phyloP scores from a whole-genome alignment of 2,888 invertebrate species.

The Ophion obscuratus region DNA sequence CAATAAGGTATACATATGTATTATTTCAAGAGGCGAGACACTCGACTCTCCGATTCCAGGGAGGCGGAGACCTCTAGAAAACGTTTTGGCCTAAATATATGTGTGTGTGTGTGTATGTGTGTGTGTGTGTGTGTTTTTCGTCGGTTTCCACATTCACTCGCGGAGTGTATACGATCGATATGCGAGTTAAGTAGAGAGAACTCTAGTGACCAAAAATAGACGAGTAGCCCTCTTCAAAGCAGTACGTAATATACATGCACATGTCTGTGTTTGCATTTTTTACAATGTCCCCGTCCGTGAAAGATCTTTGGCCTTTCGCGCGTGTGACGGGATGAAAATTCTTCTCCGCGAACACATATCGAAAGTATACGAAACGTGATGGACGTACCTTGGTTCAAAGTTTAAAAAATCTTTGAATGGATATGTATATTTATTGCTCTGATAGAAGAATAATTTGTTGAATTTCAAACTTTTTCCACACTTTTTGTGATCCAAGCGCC shows the following conservation, averaged over 20 bases:
- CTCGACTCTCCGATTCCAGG: slow-evolving; percentile 9
- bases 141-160: slow-evolving; percentile 8
- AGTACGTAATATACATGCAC: slow-evolving; percentile 17
- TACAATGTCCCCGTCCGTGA: slow-evolving; percentile 30
- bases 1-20: slow-evolving; percentile 3
- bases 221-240: slow-evolving; percentile 48
- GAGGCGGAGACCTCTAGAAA: background rate
- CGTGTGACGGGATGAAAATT: background rate
- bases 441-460: background rate
- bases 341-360: background rate
- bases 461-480: background rate
- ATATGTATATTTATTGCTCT: background rate
- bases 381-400: background rate
- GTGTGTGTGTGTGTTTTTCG: background rate
- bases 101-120: too few species aligned
- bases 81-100: background rate
- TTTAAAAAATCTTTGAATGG: background rate
- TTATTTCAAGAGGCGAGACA: background rate
- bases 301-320: slow-evolving; percentile 25
- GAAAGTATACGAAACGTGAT: background rate
- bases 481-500: background rate
- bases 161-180: slow-evolving; percentile 72
- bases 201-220: slow-evolving; percentile 74
- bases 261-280: slow-evolving; percentile 7
- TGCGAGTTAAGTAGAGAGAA: slow-evolving; percentile 46